Evolutionary conservation across 2,113 vertebrate species (phyloP).

Genomic region (Collichthys lucidus): DNA sequence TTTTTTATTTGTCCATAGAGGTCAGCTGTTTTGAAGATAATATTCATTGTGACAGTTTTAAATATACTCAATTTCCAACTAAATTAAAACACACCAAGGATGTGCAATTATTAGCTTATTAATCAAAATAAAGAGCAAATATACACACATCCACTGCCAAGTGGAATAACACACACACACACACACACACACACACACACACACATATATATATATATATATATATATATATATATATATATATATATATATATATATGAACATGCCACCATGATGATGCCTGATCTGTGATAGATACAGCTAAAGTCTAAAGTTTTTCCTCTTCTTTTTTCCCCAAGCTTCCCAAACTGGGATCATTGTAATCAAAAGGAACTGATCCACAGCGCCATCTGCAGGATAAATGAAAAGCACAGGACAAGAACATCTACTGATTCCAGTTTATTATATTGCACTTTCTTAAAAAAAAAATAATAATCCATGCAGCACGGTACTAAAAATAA

Average conservation of each 20-base stretch:
- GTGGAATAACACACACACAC: too few species aligned
- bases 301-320: neutral
- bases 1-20: neutral
- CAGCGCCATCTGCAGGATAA: slow-evolving; percentile 62
- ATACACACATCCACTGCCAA: neutral
- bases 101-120: neutral
- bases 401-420: neutral
- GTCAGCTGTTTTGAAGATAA: neutral
- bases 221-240: too few species aligned
- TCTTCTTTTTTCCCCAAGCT: neutral
- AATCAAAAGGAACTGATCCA: neutral
- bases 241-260: neutral
- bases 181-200: too few species aligned
- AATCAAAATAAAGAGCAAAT: neutral
- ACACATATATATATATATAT: too few species aligned
- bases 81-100: neutral
- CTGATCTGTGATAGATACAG: neutral
- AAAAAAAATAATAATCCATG: slow-evolving; percentile 51
- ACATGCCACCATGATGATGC: neutral
- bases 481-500: slow-evolving; percentile 60
- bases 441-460: slow-evolving; percentile 56
- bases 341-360: neutral
- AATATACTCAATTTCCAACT: neutral
- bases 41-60: neutral
- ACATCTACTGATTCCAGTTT: slow-evolving; percentile 10